Evolutionary conservation across 2,888 invertebrate genomes (phyloP), one percentile per base, ranked within the genome.

Genomic region (Euzophera pinguis): DNA sequence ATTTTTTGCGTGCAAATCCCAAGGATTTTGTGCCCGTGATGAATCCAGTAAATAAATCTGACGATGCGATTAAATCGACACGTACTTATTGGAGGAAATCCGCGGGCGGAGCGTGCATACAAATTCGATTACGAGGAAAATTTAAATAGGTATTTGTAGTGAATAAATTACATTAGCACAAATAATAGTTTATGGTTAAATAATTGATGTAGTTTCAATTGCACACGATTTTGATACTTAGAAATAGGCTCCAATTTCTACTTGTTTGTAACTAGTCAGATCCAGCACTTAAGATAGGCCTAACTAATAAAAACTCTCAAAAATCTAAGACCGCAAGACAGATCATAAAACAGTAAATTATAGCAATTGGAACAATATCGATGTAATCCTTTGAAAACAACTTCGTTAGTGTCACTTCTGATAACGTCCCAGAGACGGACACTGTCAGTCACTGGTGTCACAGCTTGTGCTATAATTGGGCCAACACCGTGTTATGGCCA

Each of bases 71-170:
- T 43, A 29, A 12, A 43, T 43, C 43, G 29, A 8, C 29, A 29
- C 43, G 43, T 43, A 29, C 41, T 29, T 27, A 43, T 29, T 12
- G 29, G 41, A 43, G 43, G 43, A 43, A 43, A 43, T 43, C 29
- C 43, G 43, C 27, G 13, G 43, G 12, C 27, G 43, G 8, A 43
- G 43, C 29, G 13, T 27, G 43, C 43, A 43, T 43, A 43, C 43
- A 43, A 43, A 29, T 41, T 27, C 27, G 42, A 22, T 42, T 42
- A 27, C 12, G 29, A 27, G 43, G 43, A 41, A 17, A 17, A 41
- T 41, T 41, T 5, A 22, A 22, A 22, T 22, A 22, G 22, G 22
- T 22, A 39, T 22, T 22, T 22, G 22, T 22, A 22, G 22, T 22
- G 22, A 22, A 22, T 22, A 22, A 22, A 5, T 22, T 22, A 22